Percentiles rank a stretch among this genome's conserved stretches.
Evolutionary conservation across 2,888 invertebrate genomes (phyloP).

Genomic region (Keiferia lycopersicella): DNA sequence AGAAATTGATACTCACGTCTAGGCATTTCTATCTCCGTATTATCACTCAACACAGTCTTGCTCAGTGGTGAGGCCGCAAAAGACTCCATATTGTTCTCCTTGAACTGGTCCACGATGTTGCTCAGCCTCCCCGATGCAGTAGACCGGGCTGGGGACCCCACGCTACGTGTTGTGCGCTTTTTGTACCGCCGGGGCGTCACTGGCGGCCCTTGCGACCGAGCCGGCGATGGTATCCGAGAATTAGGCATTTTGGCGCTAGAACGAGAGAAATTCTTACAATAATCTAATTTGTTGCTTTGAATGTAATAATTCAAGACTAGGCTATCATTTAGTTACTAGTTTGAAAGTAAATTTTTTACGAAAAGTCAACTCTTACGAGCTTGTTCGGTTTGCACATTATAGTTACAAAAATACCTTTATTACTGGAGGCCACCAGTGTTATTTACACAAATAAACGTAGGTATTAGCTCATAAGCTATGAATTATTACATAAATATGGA

Average conservation of each 20-base stretch:
- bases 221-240: constrained; percentile 57
- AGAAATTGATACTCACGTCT: constrained; percentile 54
- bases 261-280: neutral
- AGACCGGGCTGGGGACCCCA: constrained; percentile 56
- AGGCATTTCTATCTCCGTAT: constrained; percentile 64
- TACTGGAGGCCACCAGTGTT: neutral
- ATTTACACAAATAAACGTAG: neutral
- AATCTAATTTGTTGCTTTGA: neutral
- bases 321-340: no score
- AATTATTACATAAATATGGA: neutral
- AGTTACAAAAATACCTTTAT: neutral
- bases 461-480: neutral
- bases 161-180: constrained; percentile 51
- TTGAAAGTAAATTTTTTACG: neutral
- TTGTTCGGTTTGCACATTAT: neutral
- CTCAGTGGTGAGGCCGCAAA: constrained; percentile 56
- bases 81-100: constrained; percentile 46
- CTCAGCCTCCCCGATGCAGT: constrained; percentile 53
- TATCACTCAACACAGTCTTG: constrained; percentile 58
- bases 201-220: constrained; percentile 52
- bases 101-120: constrained; percentile 48
- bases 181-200: constrained; percentile 48
- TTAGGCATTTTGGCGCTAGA: constrained; percentile 45
- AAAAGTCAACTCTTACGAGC: neutral
- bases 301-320: neutral